Percentiles rank a stretch among this genome's conserved stretches.
Conservation (phyloP, 2,888 invertebrate species). For the Spilarctia lutea region DNA sequence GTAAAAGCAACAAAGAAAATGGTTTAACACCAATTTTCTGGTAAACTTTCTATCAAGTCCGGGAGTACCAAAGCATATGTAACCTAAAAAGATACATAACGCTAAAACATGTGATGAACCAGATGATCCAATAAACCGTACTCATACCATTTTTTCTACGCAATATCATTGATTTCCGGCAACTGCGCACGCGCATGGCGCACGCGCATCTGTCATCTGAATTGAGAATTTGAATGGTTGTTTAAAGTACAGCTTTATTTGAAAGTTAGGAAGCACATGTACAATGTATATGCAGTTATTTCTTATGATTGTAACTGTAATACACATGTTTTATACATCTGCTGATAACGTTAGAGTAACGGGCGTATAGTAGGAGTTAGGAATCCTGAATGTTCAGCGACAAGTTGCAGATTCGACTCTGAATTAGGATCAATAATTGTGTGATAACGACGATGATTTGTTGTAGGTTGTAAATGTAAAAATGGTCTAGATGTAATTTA, state of each 20-base stretch:
- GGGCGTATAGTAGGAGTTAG: background rate
- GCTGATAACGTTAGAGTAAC: background rate
- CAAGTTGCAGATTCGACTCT: background rate
- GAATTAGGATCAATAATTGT: background rate
- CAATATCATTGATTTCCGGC: constrained; percentile 47
- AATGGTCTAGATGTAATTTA: no score
- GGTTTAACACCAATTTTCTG: no score
- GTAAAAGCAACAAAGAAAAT: background rate
- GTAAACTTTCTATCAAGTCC: background rate
- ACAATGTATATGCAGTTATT: constrained; percentile 21
- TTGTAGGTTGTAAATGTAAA: background rate
- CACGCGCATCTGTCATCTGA: constrained; percentile 44
- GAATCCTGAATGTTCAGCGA: background rate
- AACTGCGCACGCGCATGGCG: constrained; percentile 32
- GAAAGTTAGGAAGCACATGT: no score
- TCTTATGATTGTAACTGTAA: constrained; percentile 4
- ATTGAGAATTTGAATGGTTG: constrained; percentile 39
- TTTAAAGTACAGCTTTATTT: constrained; percentile 36
- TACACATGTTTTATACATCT: background rate
- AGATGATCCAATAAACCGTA: constrained; percentile 17
- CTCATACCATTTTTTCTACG: constrained; percentile 9
- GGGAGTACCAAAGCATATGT: background rate
- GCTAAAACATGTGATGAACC: constrained; percentile 16
- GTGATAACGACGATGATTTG: background rate
- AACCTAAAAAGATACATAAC: background rate